Evolutionary conservation across 35 echinoderm and acorn worm genomes (phyloP), one percentile per base, ranked within the genome.

Genomic region (Antedon bifida): DNA sequence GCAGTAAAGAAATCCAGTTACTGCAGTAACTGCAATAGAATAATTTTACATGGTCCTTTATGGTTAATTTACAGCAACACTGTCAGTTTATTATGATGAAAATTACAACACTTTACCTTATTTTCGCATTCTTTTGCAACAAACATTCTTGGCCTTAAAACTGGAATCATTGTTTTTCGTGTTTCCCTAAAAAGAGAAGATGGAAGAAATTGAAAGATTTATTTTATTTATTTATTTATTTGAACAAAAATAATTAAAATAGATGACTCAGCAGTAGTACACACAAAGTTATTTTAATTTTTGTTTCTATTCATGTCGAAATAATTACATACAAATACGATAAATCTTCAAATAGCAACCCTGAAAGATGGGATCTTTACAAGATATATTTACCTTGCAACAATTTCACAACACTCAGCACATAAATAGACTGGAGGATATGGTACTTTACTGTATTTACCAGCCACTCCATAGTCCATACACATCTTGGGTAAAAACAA

Each of bases 41-140:
- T n/a, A n/a, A n/a, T n/a, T n/a, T n/a, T n/a, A n/a, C n/a, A n/a
- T 42, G 14, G 38, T 42, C 5, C 14, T 4, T 42, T 42, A 42
- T 42, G 38, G 38, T 42, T 42, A 7, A 42, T 42, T 14, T 42
- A 14, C 5, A 42, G 38, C 38, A 4, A 42, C 4, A 42, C 38
- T 7, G 38, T 7, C 4, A 14, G 38, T 42, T 42, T 14, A 42
- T 42, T 42, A 42, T 4, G 5, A 42, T 42, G 38, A 4, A 42
- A 7, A 42, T 42, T 42, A 4, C 14, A 7, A 7, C 38, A 45
- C 21, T 74, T 36, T 74, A 99, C 95, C 95, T 99, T 99, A 44
- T 99, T 99, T 84, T 99, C 90, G 77, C 95, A 99, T 3, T 73
- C 89, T 82, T 86, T 99, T 21, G 90, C 82, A 30, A 93, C 91